A percentile compares a stretch with the other conserved stretches of the same genome.
phyloP scores from a whole-genome alignment of 1,140 invertebrate genomes.

The Lordiphosa clarofinis region DNA sequence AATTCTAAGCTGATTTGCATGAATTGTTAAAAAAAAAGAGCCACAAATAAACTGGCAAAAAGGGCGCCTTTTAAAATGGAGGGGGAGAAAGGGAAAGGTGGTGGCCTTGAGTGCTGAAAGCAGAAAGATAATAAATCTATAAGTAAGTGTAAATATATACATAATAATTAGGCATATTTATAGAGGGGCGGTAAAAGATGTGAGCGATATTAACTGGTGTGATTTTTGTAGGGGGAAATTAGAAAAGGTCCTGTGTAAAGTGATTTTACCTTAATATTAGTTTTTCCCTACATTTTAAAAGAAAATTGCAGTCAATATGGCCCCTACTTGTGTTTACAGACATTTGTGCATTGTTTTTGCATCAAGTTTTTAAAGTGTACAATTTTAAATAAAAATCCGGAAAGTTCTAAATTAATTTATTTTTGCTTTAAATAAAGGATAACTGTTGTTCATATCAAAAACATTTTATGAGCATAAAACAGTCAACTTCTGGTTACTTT shows the following conservation, averaged over 20 bases:
- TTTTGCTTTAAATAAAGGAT: no score
- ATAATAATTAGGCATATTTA: slow-evolving; percentile 3
- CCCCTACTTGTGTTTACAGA: no score
- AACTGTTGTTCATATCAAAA: no score
- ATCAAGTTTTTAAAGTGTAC: no score
- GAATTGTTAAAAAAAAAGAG: slow-evolving; percentile 15
- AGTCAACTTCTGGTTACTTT: no score
- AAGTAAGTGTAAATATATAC: slow-evolving; percentile 11
- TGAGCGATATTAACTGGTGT: not conserved
- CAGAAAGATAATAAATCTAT: slow-evolving; percentile 13
- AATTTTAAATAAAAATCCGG: no score
- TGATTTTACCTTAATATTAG: no score
- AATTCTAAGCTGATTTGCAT: slow-evolving; percentile 56
- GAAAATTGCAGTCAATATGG: no score
- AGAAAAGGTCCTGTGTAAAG: not conserved
- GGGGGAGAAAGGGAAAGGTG: slow-evolving; percentile 1
- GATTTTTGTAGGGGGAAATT: slow-evolving; percentile 1
- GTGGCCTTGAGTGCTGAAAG: slow-evolving; percentile 1
- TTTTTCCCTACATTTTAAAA: no score
- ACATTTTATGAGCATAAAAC: no score
- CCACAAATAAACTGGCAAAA: slow-evolving; percentile 18
- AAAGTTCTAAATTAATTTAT: no score
- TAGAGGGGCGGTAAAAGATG: not conserved
- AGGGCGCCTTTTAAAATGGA: slow-evolving; percentile 27
- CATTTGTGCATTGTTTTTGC: no score